These are phyloP conservation scores for Lasiommata megera DNA, from an alignment of 2,888 invertebrate species.

Conservation along the genomic window DNA sequence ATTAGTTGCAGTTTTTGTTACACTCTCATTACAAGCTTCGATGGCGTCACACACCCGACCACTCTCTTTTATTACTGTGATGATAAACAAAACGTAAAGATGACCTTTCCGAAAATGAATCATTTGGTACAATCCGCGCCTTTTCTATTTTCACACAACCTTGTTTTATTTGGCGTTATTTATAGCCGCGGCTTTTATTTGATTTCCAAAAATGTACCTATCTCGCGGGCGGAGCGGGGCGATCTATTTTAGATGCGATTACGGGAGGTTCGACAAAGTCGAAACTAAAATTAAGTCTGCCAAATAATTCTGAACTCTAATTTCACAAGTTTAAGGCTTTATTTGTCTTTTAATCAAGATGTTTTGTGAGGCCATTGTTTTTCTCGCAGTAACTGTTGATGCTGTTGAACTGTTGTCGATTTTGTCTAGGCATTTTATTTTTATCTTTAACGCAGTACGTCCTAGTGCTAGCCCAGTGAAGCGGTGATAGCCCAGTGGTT, in stretches of 20 bases:
- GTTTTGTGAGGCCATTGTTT: constrained; percentile 34
- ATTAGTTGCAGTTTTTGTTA: constrained; percentile 1
- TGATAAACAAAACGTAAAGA: constrained; percentile 30
- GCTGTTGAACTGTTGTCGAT: constrained; percentile 29
- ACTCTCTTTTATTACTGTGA: constrained; percentile 13
- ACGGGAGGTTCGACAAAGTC: constrained; percentile 59
- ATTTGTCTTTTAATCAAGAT: constrained; percentile 41
- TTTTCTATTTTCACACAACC: constrained; percentile 61
- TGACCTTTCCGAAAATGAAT: constrained; percentile 47
- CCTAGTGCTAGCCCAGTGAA: too few species aligned
- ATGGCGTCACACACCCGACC: constrained; percentile 17
- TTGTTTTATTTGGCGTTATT: constrained; percentile 58
- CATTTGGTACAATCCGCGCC: constrained; percentile 41
- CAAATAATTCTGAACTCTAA: constrained; percentile 56
- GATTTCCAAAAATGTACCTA: constrained; percentile 79
- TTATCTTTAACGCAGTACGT: constrained; percentile 10
- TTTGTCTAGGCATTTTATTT: constrained; percentile 18
- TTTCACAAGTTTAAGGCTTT: constrained; percentile 9
- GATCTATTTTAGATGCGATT: constrained; percentile 66
- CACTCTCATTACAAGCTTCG: constrained; percentile 15
- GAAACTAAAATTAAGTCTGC: constrained; percentile 47
- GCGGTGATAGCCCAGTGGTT: too few species aligned
- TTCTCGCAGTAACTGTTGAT: constrained; percentile 27
- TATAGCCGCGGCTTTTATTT: constrained; percentile 69
- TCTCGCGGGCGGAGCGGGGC: constrained; percentile 62